Percentiles rank a stretch among this genome's conserved stretches.
phyloP scores from a whole-genome alignment of 2,113 vertebrate genomes.

The Otolemur garnettii region DNA sequence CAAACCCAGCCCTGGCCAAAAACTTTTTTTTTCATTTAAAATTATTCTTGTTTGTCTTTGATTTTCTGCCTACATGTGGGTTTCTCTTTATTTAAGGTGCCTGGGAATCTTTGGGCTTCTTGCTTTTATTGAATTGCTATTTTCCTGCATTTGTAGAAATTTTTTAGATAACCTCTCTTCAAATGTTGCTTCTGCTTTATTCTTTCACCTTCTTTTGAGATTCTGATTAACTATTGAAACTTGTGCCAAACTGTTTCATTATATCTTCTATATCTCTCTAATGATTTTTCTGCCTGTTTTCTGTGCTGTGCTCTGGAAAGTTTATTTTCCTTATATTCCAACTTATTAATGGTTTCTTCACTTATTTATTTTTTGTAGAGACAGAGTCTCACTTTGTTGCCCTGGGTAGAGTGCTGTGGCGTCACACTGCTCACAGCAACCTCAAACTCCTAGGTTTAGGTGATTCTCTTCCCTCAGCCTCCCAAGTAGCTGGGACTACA shows the following conservation, averaged over 20 bases:
- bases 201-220: not conserved
- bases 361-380: not conserved
- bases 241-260: not conserved
- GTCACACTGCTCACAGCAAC: no score
- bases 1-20: no score
- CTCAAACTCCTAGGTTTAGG: no score
- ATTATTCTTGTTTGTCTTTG: not conserved
- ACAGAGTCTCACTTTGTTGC: no score
- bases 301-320: not conserved
- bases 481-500: no score
- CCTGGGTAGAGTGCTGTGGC: no score
- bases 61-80: not conserved
- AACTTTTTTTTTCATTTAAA: not conserved
- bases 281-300: not conserved
- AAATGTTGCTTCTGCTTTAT: not conserved
- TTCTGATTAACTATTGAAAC: constrained; percentile 41
- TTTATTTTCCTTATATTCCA: constrained; percentile 9
- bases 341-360: not conserved
- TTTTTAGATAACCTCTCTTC: not conserved
- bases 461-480: no score
- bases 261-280: not conserved
- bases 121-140: not conserved
- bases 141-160: not conserved
- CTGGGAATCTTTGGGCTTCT: not conserved
- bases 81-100: constrained; percentile 5